Conservation (phyloP, 2,113 vertebrate genomes). For the Ploceus nigricollis region DNA sequence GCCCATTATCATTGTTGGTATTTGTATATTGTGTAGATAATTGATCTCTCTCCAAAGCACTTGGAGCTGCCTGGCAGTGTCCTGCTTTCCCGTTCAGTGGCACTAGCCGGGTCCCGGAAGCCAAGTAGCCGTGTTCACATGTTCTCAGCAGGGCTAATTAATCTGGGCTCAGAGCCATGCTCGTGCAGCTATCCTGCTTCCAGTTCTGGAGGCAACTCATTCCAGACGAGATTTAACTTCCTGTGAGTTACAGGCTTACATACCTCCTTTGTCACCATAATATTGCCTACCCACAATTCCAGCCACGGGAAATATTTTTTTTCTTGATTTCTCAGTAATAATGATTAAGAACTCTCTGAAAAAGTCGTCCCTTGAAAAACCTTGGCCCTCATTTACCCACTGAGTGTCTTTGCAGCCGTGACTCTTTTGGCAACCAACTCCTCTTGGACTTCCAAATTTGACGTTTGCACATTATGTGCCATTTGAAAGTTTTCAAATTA, state of each 20-base stretch:
- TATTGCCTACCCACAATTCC: neutral
- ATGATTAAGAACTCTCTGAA: neutral
- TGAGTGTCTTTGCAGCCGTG: neutral
- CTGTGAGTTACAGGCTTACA: neutral
- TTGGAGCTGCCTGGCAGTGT: neutral
- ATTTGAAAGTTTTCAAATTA: neutral
- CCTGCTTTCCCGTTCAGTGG: neutral
- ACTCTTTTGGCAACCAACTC: neutral
- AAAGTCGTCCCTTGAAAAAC: neutral
- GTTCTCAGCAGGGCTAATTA: conserved; percentile 57
- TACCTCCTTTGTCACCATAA: neutral
- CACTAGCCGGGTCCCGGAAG: neutral
- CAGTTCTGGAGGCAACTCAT: conserved; percentile 17
- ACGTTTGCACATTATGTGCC: neutral
- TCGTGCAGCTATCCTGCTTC: conserved; percentile 11
- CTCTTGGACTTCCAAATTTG: neutral
- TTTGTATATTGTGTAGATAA: conserved; percentile 19
- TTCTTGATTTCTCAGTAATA: neutral
- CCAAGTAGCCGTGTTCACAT: conserved; percentile 28
- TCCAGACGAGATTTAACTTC: neutral
- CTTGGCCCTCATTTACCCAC: neutral
- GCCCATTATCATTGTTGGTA: neutral
- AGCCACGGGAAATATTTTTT: neutral
- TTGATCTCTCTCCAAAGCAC: conserved; percentile 1
- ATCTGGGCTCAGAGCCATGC: conserved; percentile 45